Evolutionary conservation across 2,797 vertebrate species (phyloP).

Genomic region (Halcyon badia): DNA sequence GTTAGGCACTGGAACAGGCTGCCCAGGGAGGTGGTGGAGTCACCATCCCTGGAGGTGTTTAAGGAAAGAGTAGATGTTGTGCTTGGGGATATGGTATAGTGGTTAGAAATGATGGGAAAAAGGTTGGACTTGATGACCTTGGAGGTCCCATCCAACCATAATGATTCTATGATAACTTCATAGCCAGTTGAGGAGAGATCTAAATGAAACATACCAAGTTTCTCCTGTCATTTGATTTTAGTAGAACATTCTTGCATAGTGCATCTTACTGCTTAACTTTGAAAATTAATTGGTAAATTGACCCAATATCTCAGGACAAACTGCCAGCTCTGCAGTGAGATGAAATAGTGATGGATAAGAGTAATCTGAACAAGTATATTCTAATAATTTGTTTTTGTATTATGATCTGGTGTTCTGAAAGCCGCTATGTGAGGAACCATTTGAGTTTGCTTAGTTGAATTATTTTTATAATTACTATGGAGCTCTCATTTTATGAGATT

Average conservation of each 20-base stretch:
- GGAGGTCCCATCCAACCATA: too few species aligned
- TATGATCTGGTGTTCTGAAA: neutral
- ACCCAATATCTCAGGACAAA: neutral
- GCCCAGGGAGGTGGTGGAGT: too few species aligned
- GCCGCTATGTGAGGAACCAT: neutral
- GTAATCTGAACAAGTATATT: neutral
- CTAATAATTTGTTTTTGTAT: neutral
- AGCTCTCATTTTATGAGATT: neutral
- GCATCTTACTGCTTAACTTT: neutral
- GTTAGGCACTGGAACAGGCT: too few species aligned
- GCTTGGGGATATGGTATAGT: too few species aligned
- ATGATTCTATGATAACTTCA: too few species aligned
- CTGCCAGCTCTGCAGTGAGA: neutral
- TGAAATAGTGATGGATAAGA: neutral
- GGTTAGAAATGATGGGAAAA: too few species aligned
- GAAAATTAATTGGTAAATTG: slow-evolving; percentile 19
- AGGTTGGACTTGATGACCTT: too few species aligned
- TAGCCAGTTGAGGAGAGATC: neutral
- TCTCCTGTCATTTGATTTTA: neutral
- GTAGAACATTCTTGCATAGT: neutral
- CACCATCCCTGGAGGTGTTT: too few species aligned
- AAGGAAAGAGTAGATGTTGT: too few species aligned
- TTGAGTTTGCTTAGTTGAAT: neutral
- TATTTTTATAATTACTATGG: neutral
- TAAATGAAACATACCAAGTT: neutral